A percentile compares a stretch with the other conserved stretches of the same genome.
These are phyloP conservation scores for Echiichthys vipera DNA, from an alignment of 2,797 vertebrate species.

Conservation along the genomic window DNA sequence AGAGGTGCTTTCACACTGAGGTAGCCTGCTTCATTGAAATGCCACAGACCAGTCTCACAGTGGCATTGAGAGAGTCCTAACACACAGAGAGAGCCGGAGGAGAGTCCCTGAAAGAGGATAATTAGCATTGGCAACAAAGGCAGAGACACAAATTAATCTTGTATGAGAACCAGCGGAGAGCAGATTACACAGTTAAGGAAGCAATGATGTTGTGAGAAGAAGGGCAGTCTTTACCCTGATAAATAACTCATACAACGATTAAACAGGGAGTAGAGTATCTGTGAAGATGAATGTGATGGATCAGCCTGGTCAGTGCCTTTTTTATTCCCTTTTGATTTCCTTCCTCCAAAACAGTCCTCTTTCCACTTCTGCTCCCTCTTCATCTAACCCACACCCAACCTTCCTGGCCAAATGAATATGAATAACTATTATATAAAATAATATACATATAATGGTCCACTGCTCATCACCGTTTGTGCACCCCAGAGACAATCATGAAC, in stretches of 20 bases:
- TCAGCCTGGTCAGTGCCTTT: background rate
- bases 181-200: slow-evolving; percentile 67
- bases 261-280: slow-evolving; percentile 20
- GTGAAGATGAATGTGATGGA: slow-evolving; percentile 7
- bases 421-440: slow-evolving; percentile 6
- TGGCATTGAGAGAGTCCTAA: slow-evolving; percentile 55
- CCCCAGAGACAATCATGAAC: background rate
- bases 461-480: background rate
- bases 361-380: background rate
- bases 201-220: slow-evolving; percentile 53
- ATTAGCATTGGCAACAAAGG: slow-evolving; percentile 76
- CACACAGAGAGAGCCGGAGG: slow-evolving; percentile 54
- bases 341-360: background rate
- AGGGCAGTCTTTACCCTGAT: slow-evolving; percentile 53
- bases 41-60: slow-evolving; percentile 62
- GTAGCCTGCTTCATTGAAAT: slow-evolving; percentile 76
- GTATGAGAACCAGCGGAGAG: slow-evolving; percentile 59
- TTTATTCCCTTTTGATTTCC: background rate
- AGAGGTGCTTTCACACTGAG: slow-evolving; percentile 65
- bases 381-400: background rate
- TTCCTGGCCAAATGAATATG: background rate
- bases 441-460: too few species aligned
- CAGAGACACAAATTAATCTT: slow-evolving; percentile 65
- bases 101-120: slow-evolving; percentile 72
- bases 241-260: slow-evolving; percentile 47